A percentile compares a stretch with the other conserved stretches of the same genome.
Conservation (phyloP, 2,797 vertebrate genomes). For the Chiloscyllium punctatum region DNA sequence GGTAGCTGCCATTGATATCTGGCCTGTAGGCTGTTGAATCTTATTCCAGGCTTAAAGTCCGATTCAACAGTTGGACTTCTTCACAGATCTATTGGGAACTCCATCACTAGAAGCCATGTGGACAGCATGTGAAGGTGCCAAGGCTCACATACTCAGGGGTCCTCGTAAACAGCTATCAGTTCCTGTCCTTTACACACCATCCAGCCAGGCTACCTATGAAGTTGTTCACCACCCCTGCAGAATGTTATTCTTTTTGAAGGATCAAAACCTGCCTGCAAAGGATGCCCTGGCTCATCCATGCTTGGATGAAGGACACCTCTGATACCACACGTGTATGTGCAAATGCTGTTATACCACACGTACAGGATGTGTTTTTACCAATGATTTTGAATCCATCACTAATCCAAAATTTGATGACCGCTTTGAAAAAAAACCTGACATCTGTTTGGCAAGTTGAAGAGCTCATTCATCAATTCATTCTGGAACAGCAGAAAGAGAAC, state of each 20-base stretch:
- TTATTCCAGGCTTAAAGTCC: slow-evolving; percentile 97
- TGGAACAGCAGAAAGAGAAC: slow-evolving; percentile 98
- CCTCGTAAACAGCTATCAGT: slow-evolving; percentile 98
- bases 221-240: slow-evolving; percentile 97
- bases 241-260: too few relatives aligned
- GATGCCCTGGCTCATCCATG: slow-evolving; percentile 95
- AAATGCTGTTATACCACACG: slow-evolving; percentile 96
- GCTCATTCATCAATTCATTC: slow-evolving; percentile 98
- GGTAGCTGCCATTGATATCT: slow-evolving; percentile 98
- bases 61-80: slow-evolving; percentile 97
- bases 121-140: slow-evolving; percentile 95
- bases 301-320: slow-evolving; percentile 86
- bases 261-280: too few relatives aligned
- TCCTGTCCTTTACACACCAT: slow-evolving; percentile 95
- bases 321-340: slow-evolving; percentile 98
- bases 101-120: slow-evolving; percentile 97
- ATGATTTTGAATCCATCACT: slow-evolving; percentile 90
- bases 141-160: slow-evolving; percentile 95
- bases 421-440: slow-evolving; percentile 97
- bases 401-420: slow-evolving; percentile 94
- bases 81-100: slow-evolving; percentile 93
- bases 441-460: slow-evolving; percentile 98
- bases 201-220: slow-evolving; percentile 96
- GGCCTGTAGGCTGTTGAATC: slow-evolving; percentile 92
- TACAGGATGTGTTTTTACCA: slow-evolving; percentile 90